Evolutionary conservation across 1,140 invertebrate genomes (phyloP).

Genomic region (Zaprionus tsacasi): DNA sequence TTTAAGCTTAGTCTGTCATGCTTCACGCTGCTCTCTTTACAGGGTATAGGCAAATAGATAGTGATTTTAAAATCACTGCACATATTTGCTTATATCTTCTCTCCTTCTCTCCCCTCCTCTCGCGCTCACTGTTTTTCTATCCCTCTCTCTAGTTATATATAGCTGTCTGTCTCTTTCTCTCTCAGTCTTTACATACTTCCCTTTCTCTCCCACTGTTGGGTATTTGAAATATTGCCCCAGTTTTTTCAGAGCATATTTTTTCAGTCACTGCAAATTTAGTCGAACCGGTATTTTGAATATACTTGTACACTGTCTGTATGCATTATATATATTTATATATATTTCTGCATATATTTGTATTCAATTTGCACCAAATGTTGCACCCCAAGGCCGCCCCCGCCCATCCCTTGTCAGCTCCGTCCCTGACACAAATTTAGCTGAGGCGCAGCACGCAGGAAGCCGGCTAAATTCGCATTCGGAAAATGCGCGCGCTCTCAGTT

Average conservation of each 20-base stretch:
- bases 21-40: neutral
- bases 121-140: neutral
- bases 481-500: slow-evolving; percentile 53
- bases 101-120: neutral
- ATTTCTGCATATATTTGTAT: slow-evolving; percentile 23
- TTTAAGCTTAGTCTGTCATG: neutral
- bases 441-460: slow-evolving; percentile 29
- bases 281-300: slow-evolving; percentile 23
- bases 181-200: slow-evolving; percentile 21
- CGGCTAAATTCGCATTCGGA: slow-evolving; percentile 57
- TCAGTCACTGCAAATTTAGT: slow-evolving; percentile 45
- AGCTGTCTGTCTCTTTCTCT: slow-evolving; percentile 13
- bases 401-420: slow-evolving; percentile 5
- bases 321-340: slow-evolving; percentile 7
- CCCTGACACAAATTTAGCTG: slow-evolving; percentile 64
- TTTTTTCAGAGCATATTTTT: slow-evolving; percentile 31
- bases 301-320: neutral
- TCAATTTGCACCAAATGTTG: slow-evolving; percentile 41
- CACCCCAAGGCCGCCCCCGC: slow-evolving; percentile 43
- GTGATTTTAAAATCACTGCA: slow-evolving; percentile 2
- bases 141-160: neutral
- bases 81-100: neutral
- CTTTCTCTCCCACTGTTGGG: slow-evolving; percentile 23
- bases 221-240: slow-evolving; percentile 37
- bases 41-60: slow-evolving; percentile 12